phyloP scores from a whole-genome alignment of 2,113 vertebrate genomes.

The Chamaetylas fuelleborni region DNA sequence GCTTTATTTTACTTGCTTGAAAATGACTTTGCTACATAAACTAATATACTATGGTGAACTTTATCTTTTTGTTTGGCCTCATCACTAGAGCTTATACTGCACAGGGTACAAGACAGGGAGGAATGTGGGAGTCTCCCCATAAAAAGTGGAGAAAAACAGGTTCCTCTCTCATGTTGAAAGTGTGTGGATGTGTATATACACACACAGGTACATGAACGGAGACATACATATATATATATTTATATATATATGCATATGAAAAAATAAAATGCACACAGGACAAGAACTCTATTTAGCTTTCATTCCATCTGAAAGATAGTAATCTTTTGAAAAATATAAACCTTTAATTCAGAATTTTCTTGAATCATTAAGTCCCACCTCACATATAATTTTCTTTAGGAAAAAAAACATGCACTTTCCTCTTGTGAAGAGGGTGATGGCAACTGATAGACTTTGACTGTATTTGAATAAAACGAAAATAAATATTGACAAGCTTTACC shows the following conservation, averaged over 20 bases:
- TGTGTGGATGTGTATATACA: constrained; percentile 21
- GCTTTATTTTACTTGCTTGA: constrained; percentile 70
- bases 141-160: constrained; percentile 13
- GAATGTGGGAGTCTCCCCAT: not conserved
- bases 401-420: constrained; percentile 35
- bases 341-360: constrained; percentile 17
- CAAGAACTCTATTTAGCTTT: constrained; percentile 54
- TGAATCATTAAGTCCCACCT: not conserved
- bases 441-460: constrained; percentile 15
- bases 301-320: not conserved
- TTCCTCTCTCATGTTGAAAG: not conserved
- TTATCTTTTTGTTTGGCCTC: constrained; percentile 27
- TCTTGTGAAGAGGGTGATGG: constrained; percentile 47
- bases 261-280: constrained; percentile 36
- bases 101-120: not conserved
- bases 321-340: constrained; percentile 16
- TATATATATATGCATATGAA: not conserved
- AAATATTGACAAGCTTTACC: constrained; percentile 66
- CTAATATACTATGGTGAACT: constrained; percentile 39
- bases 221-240: not conserved
- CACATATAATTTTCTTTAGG: not conserved
- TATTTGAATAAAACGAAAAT: constrained; percentile 38
- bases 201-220: constrained; percentile 7
- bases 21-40: constrained; percentile 40
- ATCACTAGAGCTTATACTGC: constrained; percentile 34